Evolutionary conservation across 2,888 invertebrate species (phyloP), one percentile per base, ranked within the genome.

Genomic region (Ormyrus labotus): DNA sequence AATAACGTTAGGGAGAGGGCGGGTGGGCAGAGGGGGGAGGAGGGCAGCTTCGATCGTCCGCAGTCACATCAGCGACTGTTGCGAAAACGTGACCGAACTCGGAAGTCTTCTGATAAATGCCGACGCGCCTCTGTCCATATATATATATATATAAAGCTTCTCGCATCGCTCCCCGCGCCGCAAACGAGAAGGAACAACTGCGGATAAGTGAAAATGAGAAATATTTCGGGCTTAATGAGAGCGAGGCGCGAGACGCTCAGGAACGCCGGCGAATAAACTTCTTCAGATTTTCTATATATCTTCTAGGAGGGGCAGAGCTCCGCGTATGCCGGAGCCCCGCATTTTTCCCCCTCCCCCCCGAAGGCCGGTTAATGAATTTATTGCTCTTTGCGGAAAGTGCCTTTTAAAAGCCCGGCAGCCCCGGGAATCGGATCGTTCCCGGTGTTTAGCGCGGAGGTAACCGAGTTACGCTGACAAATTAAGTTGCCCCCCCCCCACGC

Each of bases 381-480:
- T 53, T 34, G 53, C 64, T 50, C 67, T 53, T 55, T 55, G 8
- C 19, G 10, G 50, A 10, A 61, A 70, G n/a, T 19, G 6, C 34
- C 47, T 71, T 75, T 75, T 75, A 75, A 75, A 67, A 67, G 74
- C 74, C 51, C 34, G 4, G 34, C 34, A 34, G 34, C 34, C 34
- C 34, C 34, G 34, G 34, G 34, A 78, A 78, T 67, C 57, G 60
- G 64, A 64, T 80, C 58, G 64, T 34, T 55, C 9, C 57, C 57
- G 34, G 63, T 58, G 64, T 77, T 77, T 70, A 70, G 58, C 70
- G 53, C 8, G 67, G 76, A 75, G 78, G 80, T 83, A 87, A 87
- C 85, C 83, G 85, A 86, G 86, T 87, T 87, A 86, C 85, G 84
- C 82, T 82, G 84, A 83, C 85, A 86, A 87, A 87, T 85, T 65